A percentile compares a stretch with the other conserved stretches of the same genome.
These are phyloP conservation scores for Andricus quercusramuli DNA, from an alignment of 2,888 invertebrate genomes.

Conservation along the genomic window DNA sequence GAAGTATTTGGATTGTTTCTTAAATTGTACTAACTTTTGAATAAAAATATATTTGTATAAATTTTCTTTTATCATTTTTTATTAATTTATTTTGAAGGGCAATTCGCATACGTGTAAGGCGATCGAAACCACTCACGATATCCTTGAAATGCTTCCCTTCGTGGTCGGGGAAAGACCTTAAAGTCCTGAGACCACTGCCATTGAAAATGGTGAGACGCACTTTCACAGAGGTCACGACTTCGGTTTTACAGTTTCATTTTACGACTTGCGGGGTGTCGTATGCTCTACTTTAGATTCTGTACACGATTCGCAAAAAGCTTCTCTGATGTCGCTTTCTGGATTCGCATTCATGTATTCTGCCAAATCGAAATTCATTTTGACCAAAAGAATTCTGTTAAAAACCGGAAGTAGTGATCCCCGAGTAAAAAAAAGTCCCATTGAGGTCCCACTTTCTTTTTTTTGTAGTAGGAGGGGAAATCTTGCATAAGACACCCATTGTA, in stretches of 20 bases:
- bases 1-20: no score
- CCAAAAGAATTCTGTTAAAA: neutral
- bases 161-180: conserved; percentile 1
- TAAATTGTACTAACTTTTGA: neutral
- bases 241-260: conserved; percentile 72
- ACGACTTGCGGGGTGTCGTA: conserved; percentile 72
- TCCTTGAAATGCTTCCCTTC: neutral
- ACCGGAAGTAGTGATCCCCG: neutral
- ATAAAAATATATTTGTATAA: neutral
- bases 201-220: conserved; percentile 18
- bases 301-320: conserved; percentile 16
- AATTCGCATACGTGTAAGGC: neutral
- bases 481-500: no score
- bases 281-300: conserved; percentile 55
- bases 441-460: no score
- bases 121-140: conserved; percentile 20
- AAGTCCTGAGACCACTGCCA: conserved; percentile 10
- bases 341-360: neutral
- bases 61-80: neutral
- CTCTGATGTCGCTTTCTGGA: neutral
- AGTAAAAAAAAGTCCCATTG: neutral
- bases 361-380: neutral
- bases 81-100: neutral
- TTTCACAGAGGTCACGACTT: conserved; percentile 45
- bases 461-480: no score